Percentiles rank a stretch among this genome's conserved stretches.
phyloP scores from a whole-genome alignment of 2,888 invertebrate genomes.

The Leptura quadrifasciata region DNA sequence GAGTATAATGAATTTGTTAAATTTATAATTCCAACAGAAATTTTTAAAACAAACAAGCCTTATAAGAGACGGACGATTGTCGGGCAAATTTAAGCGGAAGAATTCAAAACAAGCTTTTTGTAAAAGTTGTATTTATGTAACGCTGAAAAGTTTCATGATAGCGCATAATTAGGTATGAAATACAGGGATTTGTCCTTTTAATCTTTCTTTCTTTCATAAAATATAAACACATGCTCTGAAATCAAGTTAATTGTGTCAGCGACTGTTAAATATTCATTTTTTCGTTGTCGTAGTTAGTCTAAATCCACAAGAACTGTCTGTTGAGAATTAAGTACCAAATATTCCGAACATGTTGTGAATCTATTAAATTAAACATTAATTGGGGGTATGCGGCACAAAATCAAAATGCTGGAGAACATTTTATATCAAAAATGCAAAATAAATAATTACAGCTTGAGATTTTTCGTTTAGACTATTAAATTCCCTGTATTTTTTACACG shows the following conservation, averaged over 20 bases:
- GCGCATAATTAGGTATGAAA: conserved; percentile 23
- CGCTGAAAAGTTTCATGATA: conserved; percentile 28
- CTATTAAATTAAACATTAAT: conserved; percentile 28
- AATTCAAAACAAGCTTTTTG: conserved; percentile 23
- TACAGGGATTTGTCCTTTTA: conserved; percentile 24
- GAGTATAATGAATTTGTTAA: conserved; percentile 21
- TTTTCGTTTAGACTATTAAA: no score
- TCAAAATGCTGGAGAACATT: not conserved
- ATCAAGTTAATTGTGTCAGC: conserved; percentile 30
- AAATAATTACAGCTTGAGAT: no score
- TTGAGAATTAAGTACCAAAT: conserved; percentile 27
- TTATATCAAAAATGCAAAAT: no score
- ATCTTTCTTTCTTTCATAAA: conserved; percentile 18
- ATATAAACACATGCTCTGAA: conserved; percentile 32
- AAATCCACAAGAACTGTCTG: conserved; percentile 9
- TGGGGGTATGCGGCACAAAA: conserved; percentile 13
- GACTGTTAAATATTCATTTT: conserved; percentile 39
- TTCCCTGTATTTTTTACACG: no score
- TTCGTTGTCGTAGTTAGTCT: conserved; percentile 23
- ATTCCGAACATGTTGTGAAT: conserved; percentile 26
- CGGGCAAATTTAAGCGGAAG: conserved; percentile 19
- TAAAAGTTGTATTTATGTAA: conserved; percentile 29
- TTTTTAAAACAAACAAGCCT: conserved; percentile 25
- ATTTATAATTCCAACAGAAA: conserved; percentile 21
- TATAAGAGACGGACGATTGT: conserved; percentile 21